Evolutionary conservation across 2,113 vertebrate genomes (phyloP).

Genomic region (Melanocharis versteri): DNA sequence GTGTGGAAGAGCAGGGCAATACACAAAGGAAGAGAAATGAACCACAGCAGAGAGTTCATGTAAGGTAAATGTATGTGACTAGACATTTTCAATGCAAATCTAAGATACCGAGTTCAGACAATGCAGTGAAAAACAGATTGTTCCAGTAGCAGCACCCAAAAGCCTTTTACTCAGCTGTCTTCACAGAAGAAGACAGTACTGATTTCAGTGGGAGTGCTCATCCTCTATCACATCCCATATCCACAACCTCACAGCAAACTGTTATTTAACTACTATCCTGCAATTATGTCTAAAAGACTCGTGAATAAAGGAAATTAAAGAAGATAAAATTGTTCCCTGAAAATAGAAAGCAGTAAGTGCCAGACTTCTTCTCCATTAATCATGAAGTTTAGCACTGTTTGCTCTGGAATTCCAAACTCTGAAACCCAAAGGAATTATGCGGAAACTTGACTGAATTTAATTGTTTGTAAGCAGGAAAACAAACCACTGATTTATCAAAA

Average conservation of each 20-base stretch:
- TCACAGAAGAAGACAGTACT: neutral
- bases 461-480: neutral
- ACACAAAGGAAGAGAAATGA: neutral
- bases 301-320: neutral
- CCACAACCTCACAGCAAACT: neutral
- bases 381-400: neutral
- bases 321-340: neutral
- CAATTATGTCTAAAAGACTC: neutral
- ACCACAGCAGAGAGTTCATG: neutral
- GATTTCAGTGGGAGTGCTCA: neutral
- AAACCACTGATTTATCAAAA: neutral
- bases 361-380: neutral
- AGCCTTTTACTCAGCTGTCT: neutral
- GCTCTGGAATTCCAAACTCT: neutral
- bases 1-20: neutral
- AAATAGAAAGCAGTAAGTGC: neutral
- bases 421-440: neutral
- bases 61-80: fast-evolving
- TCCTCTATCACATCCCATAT: neutral
- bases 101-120: neutral
- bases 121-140: neutral
- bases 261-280: neutral
- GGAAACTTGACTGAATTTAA: neutral
- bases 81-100: neutral
- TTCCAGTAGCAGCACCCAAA: neutral